Evolutionary conservation across 2,888 invertebrate species (phyloP).

Genomic region (Acronicta alni): DNA sequence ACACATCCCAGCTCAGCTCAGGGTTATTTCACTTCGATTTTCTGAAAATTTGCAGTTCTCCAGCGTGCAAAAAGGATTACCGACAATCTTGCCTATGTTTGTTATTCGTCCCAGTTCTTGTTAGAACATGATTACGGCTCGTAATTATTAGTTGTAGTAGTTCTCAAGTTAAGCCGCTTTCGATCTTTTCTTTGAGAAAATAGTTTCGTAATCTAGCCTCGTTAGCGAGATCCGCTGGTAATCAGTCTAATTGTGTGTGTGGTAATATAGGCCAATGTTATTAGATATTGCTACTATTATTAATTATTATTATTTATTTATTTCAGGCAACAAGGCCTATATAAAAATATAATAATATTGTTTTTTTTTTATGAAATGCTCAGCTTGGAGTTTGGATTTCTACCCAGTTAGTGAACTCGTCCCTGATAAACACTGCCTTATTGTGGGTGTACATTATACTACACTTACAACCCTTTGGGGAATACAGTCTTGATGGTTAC

Average conservation of each 20-base stretch:
- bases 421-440: too few relatives aligned
- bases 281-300: constrained; percentile 3
- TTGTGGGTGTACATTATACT: too few relatives aligned
- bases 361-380: too few relatives aligned
- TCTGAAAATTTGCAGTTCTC: too few relatives aligned
- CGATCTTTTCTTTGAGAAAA: constrained; percentile 8
- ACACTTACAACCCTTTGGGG: too few relatives aligned
- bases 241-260: constrained; percentile 13
- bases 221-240: constrained; percentile 21
- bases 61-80: not conserved
- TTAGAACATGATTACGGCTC: constrained; percentile 6
- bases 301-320: too few relatives aligned
- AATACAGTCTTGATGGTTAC: not conserved
- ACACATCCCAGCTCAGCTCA: too few relatives aligned
- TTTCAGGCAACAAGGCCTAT: too few relatives aligned
- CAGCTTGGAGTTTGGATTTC: too few relatives aligned
- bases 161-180: constrained; percentile 17
- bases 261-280: not conserved
- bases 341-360: too few relatives aligned
- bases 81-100: constrained; percentile 7
- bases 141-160: constrained; percentile 17
- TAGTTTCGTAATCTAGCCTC: constrained; percentile 17
- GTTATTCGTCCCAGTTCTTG: constrained; percentile 2
- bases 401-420: too few relatives aligned
- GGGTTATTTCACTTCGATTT: too few relatives aligned